Base-by-base conservation (phyloP, 2,888 invertebrate genomes). In the Branchipolynoe longqiensis region DNA sequence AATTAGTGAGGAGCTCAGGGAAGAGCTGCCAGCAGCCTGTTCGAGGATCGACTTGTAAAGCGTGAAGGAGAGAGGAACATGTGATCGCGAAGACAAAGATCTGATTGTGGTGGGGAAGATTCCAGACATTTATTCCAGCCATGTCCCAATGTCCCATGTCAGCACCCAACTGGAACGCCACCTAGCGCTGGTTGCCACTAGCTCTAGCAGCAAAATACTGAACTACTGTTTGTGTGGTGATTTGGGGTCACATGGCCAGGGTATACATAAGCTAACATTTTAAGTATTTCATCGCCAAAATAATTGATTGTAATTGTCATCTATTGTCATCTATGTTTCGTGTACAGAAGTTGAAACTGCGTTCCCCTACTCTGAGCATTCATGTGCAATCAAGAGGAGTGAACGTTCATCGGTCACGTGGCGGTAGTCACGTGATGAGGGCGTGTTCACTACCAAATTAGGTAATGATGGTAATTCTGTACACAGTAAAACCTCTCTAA, bases 241-340 rank as follows among this genome's bases (percentile, higher is more conserved):
- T 69, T 33, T 8, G 69, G 69, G 38, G 22, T 4, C 12, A 18
- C 22, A 36, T 22, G 3, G 38, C n/a, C 69, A 69, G 33, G 69
- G 38, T 38, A 25, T 36, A 33, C 2, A 8, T 2, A n/a, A 69
- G n/a, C 36, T 18, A 62, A 38, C 22, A 69, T 69, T 36, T 18
- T 14, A 69, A 69, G 69, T 38, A 38, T 69, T 69, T 69, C 69
- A 69, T 69, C n/a, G 69, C 69, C 69, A 69, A 69, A 69, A 69
- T 38, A 18, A 69, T 69, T 25, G 14, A 69, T 69, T 25, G 14
- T 69, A 33, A 22, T 36, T 69, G 69, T 14, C 18, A 69, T 69
- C n/a, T 69, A 12, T 69, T 69, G 69, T 69, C 33, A 38, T 36
- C 38, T 36, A 36, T 18, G 33, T 69, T 22, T 69, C 0, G 38